A percentile compares a stretch with the other conserved stretches of the same genome.
Conservation (phyloP, 2,888 invertebrate genomes). For the Platycheirus rosarum region DNA sequence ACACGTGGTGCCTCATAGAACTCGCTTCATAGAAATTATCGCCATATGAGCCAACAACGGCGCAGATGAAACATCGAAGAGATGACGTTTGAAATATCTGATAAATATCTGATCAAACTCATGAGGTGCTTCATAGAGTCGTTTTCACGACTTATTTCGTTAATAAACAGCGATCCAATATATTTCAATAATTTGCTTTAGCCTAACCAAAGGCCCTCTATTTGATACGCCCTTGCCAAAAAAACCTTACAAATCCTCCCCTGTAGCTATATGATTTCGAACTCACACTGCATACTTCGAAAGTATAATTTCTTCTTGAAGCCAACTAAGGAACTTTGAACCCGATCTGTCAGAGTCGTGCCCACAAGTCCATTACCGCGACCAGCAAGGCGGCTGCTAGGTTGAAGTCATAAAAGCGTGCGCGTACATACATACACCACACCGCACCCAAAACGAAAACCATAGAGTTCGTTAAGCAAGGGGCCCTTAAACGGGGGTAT, state of each 20-base stretch:
- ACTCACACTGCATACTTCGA: conserved; percentile 41
- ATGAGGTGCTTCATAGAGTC: too few species aligned
- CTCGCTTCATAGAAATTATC: too few species aligned
- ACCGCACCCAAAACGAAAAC: conserved; percentile 30
- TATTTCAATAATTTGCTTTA: too few species aligned
- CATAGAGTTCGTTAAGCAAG: conserved; percentile 34
- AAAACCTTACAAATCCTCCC: not conserved
- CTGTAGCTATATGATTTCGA: not conserved
- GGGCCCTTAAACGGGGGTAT: conserved; percentile 3
- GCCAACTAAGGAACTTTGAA: conserved; percentile 70
- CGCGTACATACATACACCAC: conserved; percentile 31
- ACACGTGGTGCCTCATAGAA: too few species aligned
- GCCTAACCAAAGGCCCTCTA: too few species aligned
- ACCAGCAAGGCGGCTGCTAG: conserved; percentile 26
- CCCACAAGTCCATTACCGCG: conserved; percentile 54
- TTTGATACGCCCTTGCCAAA: not conserved
- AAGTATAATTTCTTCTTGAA: conserved; percentile 45
- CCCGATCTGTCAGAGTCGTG: conserved; percentile 66
- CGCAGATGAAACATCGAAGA: too few species aligned
- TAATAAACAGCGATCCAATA: too few species aligned
- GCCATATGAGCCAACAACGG: too few species aligned
- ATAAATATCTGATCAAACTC: too few species aligned
- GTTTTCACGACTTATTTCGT: too few species aligned
- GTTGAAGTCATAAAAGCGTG: conserved; percentile 29
- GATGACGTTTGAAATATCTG: too few species aligned